Percentiles rank a stretch among this genome's conserved stretches.
Conservation (phyloP, 2,888 invertebrate genomes). For the Macrostomum cliftonense region DNA sequence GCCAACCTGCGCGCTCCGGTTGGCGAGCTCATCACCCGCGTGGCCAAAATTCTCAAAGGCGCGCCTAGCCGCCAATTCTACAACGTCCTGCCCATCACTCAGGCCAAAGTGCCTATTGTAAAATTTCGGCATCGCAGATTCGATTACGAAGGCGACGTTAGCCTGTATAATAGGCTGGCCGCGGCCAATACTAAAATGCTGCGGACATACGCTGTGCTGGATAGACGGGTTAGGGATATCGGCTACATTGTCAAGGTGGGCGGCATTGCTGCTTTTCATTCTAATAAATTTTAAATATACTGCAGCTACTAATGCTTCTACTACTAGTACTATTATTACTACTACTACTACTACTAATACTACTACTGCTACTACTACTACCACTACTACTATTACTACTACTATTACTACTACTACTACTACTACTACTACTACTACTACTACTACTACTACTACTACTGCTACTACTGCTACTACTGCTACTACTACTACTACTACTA, state of each 20-base stretch:
- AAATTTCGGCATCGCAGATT: constrained; percentile 40
- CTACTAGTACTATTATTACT: too few species aligned
- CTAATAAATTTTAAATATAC: too few species aligned
- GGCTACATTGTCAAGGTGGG: constrained; percentile 41
- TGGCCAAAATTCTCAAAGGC: constrained; percentile 33
- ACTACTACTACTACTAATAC: too few species aligned
- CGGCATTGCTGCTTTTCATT: too few species aligned
- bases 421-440: too few species aligned
- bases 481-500: too few species aligned
- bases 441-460: too few species aligned
- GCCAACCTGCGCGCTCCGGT: constrained; percentile 11
- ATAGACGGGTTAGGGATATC: constrained; percentile 39
- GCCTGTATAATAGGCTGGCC: constrained; percentile 45
- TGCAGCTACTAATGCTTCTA: too few species aligned
- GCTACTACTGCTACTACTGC: too few species aligned
- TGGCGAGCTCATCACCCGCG: constrained; percentile 28
- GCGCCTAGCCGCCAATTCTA: constrained; percentile 22
- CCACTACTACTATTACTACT: too few species aligned
- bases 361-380: too few species aligned
- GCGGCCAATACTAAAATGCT: constrained; percentile 43
- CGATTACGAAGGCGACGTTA: constrained; percentile 45
- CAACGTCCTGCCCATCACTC: constrained; percentile 40
- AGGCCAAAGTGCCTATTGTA: constrained; percentile 47
- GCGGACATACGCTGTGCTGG: constrained; percentile 41
- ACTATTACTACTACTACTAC: too few species aligned